A percentile compares a stretch with the other conserved stretches of the same genome.
phyloP scores from a whole-genome alignment of 2,113 vertebrate species.

The Electrona antarctica region DNA sequence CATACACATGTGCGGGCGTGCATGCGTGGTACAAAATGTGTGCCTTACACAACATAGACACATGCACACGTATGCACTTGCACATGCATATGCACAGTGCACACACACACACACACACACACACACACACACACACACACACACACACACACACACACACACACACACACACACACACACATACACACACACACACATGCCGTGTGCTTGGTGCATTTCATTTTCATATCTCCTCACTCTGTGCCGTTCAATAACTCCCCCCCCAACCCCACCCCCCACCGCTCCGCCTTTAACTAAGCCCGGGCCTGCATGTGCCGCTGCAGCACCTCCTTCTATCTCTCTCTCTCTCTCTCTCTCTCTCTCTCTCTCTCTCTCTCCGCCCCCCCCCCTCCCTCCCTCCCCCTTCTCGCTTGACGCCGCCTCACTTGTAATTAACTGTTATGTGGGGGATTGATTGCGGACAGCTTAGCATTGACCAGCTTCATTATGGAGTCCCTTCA shows the following conservation, averaged over 20 bases:
- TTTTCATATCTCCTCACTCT: constrained; percentile 60
- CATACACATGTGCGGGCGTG: too few species aligned
- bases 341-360: constrained; percentile 8
- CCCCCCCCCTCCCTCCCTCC: constrained; percentile 52
- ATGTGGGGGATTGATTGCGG: constrained; percentile 82
- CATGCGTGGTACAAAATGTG: neutral
- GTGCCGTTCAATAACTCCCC: constrained; percentile 53
- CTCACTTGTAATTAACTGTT: constrained; percentile 84
- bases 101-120: too few species aligned
- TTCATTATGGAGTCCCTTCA: constrained; percentile 85
- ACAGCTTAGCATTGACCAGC: constrained; percentile 84
- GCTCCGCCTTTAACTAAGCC: constrained; percentile 54
- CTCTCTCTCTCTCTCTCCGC: constrained; percentile 10
- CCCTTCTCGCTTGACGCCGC: constrained; percentile 66
- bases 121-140: too few species aligned
- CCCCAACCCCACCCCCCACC: too few species aligned
- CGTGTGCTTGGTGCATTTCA: constrained; percentile 60
- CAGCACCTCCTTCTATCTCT: too few species aligned
- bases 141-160: too few species aligned
- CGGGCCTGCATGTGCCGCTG: constrained; percentile 25
- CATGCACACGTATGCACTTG: too few species aligned
- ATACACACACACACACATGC: too few species aligned
- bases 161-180: too few species aligned
- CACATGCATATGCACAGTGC: constrained; percentile 14
- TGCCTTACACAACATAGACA: too few species aligned